Evolutionary conservation across 1,140 invertebrate species (phyloP), one percentile per base, ranked within the genome.

Genomic region (Anastrepha obliqua): DNA sequence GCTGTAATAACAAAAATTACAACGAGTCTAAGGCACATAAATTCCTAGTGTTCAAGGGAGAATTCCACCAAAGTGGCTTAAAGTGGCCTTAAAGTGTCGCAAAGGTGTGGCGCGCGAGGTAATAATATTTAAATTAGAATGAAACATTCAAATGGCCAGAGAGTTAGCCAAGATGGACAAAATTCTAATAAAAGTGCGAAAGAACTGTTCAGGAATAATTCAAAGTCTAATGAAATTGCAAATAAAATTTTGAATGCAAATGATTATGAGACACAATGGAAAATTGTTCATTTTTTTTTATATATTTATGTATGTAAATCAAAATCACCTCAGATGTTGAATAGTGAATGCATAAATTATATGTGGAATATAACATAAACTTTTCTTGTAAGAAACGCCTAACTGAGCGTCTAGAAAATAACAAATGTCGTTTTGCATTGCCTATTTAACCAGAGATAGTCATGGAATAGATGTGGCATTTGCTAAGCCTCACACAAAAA

Each of bases 231-330:
- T 74, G 70, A 74, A 74, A 74, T 74, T 47, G 70, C 44, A 47
- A 74, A 74, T 74, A 74, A 74, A 74, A 74, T 74, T 47, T 51
- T 74, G 70, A 74, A 74, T 74, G 70, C 70, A 74, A 74, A 74
- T 74, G 42, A 51, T 74, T 74, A 51, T 74, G 42, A 74, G 42
- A 44, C 70, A 47, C 70, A 15, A 11, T 74, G 70, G 70, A 47
- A 42, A 17, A n/a, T n/a, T 74, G 70, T 47, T 7, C 29, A 29
- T 29, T 0, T 29, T 29, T 29, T 29, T 29, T 0, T 29, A 29
- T 1, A 29, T 29, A 29, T 29, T 29, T 29, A 29, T 29, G 29
- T 29, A 29, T 29, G 29, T 29, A 29, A 29, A 29, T 29, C 29
- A 29, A 29, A 29, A 29, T 29, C 0, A 29, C 1, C 29, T 29